Evolutionary conservation across 2,888 invertebrate genomes (phyloP).

Genomic region (Megastigmus dorsalis): DNA sequence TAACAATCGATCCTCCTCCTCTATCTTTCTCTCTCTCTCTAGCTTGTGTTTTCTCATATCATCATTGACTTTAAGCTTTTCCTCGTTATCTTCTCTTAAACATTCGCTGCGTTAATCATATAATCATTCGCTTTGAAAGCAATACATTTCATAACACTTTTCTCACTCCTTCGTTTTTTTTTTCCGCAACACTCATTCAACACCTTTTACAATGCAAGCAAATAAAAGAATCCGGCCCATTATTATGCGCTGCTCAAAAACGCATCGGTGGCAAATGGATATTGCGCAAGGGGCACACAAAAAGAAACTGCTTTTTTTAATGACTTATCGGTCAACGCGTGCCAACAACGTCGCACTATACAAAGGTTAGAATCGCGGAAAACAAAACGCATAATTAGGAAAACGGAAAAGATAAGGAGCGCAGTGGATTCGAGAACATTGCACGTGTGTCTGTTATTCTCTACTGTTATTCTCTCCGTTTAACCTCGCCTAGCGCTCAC

Average conservation of each 20-base stretch:
- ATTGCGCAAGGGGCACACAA: background rate
- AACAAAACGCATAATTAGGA: background rate
- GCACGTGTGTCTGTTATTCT: background rate
- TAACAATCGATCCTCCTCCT: background rate
- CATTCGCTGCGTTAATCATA: background rate
- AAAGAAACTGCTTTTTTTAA: background rate
- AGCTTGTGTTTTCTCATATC: background rate
- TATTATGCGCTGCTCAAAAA: background rate
- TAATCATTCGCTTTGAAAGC: background rate
- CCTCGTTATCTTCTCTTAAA: background rate
- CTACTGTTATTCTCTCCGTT: background rate
- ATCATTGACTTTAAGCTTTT: no score
- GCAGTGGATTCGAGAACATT: background rate
- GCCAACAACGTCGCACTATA: background rate
- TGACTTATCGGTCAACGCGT: background rate
- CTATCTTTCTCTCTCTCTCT: background rate
- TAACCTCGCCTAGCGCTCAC: background rate
- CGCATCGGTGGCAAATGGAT: background rate
- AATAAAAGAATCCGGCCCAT: background rate
- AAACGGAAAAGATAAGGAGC: constrained; percentile 2
- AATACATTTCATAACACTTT: background rate
- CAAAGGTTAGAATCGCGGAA: background rate
- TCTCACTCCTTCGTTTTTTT: background rate
- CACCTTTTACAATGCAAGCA: no score
- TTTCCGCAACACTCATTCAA: no score